Evolutionary conservation across 1,140 invertebrate species (phyloP).

Genomic region (Andrena cerasifolii): DNA sequence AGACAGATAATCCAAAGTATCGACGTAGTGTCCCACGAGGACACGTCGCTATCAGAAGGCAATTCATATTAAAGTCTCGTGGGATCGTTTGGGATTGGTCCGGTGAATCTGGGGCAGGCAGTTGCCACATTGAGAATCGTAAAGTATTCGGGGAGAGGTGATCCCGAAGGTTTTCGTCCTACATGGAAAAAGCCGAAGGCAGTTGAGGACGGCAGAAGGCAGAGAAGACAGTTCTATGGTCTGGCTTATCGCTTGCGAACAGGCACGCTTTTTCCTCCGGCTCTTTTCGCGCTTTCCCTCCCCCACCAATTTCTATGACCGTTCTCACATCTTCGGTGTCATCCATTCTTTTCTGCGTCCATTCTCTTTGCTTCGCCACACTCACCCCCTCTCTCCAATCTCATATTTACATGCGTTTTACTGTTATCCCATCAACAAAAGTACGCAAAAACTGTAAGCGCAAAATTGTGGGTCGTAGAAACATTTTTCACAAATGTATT

Average conservation of each 20-base stretch:
- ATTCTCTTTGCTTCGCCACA: background rate
- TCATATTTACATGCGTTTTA: slow-evolving; percentile 27
- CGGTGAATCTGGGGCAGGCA: slow-evolving; percentile 67
- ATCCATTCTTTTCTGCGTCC: slow-evolving; percentile 42
- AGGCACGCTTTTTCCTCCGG: slow-evolving; percentile 71
- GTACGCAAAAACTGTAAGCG: too few species aligned
- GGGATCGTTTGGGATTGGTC: slow-evolving; percentile 71
- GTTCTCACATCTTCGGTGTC: slow-evolving; percentile 38
- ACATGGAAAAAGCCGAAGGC: slow-evolving; percentile 59
- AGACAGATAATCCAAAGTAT: slow-evolving; percentile 70
- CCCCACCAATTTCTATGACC: slow-evolving; percentile 31
- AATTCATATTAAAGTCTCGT: slow-evolving; percentile 75
- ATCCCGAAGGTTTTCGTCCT: slow-evolving; percentile 64
- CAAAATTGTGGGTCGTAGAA: too few species aligned
- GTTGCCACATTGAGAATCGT: slow-evolving; percentile 70
- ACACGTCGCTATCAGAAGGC: slow-evolving; percentile 65
- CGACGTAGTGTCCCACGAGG: slow-evolving; percentile 61
- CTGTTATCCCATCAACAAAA: slow-evolving; percentile 23
- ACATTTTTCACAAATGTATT: too few species aligned
- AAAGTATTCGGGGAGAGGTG: slow-evolving; percentile 59
- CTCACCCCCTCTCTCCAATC: background rate
- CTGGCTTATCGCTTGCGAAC: slow-evolving; percentile 73
- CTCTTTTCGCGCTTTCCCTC: slow-evolving; percentile 54
- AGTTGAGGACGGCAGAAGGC: slow-evolving; percentile 67
- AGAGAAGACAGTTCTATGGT: slow-evolving; percentile 71